Evolutionary conservation across 2,888 invertebrate species (phyloP).

Genomic region (Tenthredo amoena): DNA sequence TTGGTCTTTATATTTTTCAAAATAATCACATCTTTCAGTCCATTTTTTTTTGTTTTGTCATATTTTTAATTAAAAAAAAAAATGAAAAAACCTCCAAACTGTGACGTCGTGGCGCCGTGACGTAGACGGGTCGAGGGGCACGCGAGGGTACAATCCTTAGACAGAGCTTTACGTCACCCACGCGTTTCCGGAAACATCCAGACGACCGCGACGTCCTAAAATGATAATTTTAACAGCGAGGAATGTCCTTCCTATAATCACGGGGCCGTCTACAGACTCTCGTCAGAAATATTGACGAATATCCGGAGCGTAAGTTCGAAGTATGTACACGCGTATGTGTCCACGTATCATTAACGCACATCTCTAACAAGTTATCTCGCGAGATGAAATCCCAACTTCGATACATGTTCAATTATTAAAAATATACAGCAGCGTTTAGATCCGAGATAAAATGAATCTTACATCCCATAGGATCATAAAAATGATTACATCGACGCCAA

Average conservation of each 20-base stretch:
- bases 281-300: neutral
- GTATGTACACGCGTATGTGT: too few species aligned
- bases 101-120: neutral
- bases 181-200: slow-evolving; percentile 2
- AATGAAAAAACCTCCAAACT: neutral
- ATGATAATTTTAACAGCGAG: slow-evolving; percentile 6
- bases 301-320: neutral
- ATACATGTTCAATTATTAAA: neutral
- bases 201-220: slow-evolving; percentile 16
- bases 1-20: too few species aligned
- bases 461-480: neutral
- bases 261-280: neutral
- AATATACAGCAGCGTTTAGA: neutral
- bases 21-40: too few species aligned
- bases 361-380: too few species aligned
- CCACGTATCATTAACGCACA: too few species aligned
- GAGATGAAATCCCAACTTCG: neutral
- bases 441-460: neutral
- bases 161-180: slow-evolving; percentile 4
- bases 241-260: neutral
- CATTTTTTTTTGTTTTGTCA: too few species aligned
- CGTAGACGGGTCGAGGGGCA: neutral
- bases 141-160: neutral
- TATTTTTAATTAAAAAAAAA: too few species aligned
- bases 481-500: neutral